Conservation (phyloP, 2,888 invertebrate genomes). For the Eucera pruinosa region DNA sequence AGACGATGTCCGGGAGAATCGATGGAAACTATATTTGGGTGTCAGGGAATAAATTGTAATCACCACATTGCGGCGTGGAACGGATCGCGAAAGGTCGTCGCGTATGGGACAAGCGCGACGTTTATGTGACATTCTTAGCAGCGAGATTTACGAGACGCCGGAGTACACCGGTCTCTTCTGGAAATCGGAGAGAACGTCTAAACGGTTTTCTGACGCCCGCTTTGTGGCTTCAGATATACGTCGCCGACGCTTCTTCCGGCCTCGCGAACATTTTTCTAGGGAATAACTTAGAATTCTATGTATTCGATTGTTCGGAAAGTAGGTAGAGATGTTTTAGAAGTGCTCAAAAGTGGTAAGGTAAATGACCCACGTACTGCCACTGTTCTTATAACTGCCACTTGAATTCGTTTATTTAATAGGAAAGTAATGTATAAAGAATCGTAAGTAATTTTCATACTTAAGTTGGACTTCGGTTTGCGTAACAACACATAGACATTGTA, state of each 20-base stretch:
- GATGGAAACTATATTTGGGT: slow-evolving; percentile 59
- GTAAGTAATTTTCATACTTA: no score
- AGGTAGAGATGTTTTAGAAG: no score
- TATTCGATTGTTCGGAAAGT: no score
- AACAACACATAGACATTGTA: no score
- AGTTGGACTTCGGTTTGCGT: no score
- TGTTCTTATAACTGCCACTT: no score
- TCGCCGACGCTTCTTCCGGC: slow-evolving; percentile 3
- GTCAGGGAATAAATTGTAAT: slow-evolving; percentile 56
- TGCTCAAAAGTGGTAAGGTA: no score
- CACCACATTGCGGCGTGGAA: slow-evolving; percentile 20
- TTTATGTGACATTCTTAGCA: slow-evolving; percentile 41
- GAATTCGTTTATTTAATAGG: no score
- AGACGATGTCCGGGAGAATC: slow-evolving; percentile 33
- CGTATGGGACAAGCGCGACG: slow-evolving; percentile 38
- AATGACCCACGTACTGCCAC: no score
- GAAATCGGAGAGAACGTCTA: slow-evolving; percentile 26
- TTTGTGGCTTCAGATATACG: background rate
- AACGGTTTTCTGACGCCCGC: slow-evolving; percentile 14
- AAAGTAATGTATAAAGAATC: no score
- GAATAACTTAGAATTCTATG: background rate
- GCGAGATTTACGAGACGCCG: slow-evolving; percentile 30
- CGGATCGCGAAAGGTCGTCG: slow-evolving; percentile 45
- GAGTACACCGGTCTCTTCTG: background rate
- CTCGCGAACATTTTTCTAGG: background rate